Conservation (phyloP, 2,797 vertebrate genomes). For the Sarcophilus harrisii region DNA sequence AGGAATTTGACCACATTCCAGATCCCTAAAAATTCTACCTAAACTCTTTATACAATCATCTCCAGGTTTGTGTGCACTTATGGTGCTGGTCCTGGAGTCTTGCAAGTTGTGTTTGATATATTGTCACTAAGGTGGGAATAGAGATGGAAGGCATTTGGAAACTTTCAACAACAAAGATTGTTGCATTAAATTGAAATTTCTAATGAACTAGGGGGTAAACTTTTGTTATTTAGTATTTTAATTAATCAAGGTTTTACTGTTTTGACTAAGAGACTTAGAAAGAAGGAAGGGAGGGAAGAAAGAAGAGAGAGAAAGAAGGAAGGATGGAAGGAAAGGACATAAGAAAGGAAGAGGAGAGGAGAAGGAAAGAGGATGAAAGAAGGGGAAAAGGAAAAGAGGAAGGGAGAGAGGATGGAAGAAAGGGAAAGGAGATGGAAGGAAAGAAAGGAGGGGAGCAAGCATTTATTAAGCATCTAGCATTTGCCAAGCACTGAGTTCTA, state of each 20-base stretch:
- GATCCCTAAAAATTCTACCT: neutral
- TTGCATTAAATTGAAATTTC: neutral
- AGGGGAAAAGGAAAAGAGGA: neutral
- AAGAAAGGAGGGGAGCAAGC: neutral
- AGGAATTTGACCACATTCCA: neutral
- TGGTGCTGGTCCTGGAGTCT: neutral
- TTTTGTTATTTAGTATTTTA: constrained; percentile 16
- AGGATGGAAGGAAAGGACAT: too few relatives aligned
- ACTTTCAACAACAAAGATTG: neutral
- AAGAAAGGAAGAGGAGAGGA: neutral
- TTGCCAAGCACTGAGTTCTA: neutral
- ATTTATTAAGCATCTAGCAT: neutral
- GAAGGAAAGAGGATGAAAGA: too few relatives aligned
- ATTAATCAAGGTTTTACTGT: constrained; percentile 48
- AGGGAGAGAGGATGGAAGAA: neutral
- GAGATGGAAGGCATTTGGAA: neutral
- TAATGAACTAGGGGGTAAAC: constrained; percentile 27
- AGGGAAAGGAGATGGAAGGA: too few relatives aligned
- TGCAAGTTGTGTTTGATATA: neutral
- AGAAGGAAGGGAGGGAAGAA: too few relatives aligned
- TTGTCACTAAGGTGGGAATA: neutral
- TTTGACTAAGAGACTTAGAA: neutral
- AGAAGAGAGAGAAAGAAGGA: too few relatives aligned
- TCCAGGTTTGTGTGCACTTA: neutral
- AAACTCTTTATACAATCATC: neutral